Evolutionary conservation across 2,888 invertebrate genomes (phyloP), one percentile per base, ranked within the genome.

Genomic region (Cryptus viduatorius): DNA sequence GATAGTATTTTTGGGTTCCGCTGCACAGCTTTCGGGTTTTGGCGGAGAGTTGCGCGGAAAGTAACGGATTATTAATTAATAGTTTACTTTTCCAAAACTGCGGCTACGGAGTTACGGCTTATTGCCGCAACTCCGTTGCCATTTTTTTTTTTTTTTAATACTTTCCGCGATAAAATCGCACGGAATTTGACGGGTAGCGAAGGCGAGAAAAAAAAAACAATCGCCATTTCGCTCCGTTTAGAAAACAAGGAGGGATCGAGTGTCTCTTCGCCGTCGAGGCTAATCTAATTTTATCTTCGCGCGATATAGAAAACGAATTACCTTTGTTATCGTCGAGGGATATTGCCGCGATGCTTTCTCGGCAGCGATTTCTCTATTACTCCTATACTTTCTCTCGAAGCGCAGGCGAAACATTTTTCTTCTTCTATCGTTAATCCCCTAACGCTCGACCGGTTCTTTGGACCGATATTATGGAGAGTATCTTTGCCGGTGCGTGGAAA

Each of bases 291-390:
- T 71, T 65, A 16, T 69, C 37, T 64, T 53, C 65, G 12, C 42
- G 16, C 53, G 56, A 48, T 19, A 65, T 37, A 24, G 64, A 77
- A 77, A 82, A 37, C 71, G 77, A 77, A 72, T 77, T 82, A 77
- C 31, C 69, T 44, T 48, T 56, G 73, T 73, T 75, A 69, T 64
- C 53, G 24, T 61, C 37, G 37, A 16, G 59, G 37, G 19, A 46
- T 14, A 64, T 19, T 50, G 53, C n/a, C 24, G 16, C 46, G n/a
- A 46, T 42, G 68, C 59, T 75, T 56, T 61, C n/a, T 59, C 29
- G 48, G 24, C 42, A 59, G 46, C n/a, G 44, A 46, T 53, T 7
- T 53, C 53, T 19, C 53, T 24, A 24, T 19, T 24, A 19, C 53
- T 56, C 53, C 37, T 8, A 37, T 53, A 5, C 53, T 5, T 7